Base-by-base conservation (phyloP, 2,113 vertebrate species). In the Burhinus oedicnemus region DNA sequence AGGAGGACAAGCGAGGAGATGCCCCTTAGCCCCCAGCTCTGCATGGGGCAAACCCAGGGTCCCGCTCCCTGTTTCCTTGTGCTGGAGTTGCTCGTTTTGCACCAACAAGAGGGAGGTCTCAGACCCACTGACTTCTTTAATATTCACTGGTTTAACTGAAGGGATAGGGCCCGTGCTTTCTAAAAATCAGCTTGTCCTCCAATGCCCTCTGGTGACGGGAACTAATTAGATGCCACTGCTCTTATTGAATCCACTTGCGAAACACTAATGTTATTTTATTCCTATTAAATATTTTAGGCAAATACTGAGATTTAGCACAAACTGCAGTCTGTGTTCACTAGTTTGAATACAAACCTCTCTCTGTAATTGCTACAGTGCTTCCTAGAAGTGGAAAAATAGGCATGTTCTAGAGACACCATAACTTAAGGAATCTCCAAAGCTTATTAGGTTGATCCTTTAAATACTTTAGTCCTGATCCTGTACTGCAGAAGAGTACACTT, bases 201-300 rank as follows among this genome's bases (percentile, higher is more conserved):
- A 97, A 97, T 96, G 98, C 97, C 97, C 97, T 97, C 98, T 98
- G 97, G 96, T 97, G 97, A 95, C 90, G 16, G 77, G 65, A 97
- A 93, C 76, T 92, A 90, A 91, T 90, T 70, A 62, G 89, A 66
- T 93, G 49, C 22, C 80, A 69, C 44, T 64, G 72, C 62, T 95
- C 16, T 54, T 92, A 38, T 3, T 80, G 91, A 72, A 69, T 85
- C 87, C 49, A n/a, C 34, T 20, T 47, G 69, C 9, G 8, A 93
- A 91, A 82, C 30, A 25, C 57, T 86, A 7, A 45, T 17, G 62
- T 55, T 38, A n/a, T 54, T 87, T 89, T 65, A 85, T 80, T 89
- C 49, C 54, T 68, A 8, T 51, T 72, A 84, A 84, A 45, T 77
- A 66, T 55, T 92, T 89, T 21, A 89, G 40, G 21, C 29, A 78